Base-by-base conservation (phyloP, 2,888 invertebrate genomes). In the Helobdella robusta region DNA sequence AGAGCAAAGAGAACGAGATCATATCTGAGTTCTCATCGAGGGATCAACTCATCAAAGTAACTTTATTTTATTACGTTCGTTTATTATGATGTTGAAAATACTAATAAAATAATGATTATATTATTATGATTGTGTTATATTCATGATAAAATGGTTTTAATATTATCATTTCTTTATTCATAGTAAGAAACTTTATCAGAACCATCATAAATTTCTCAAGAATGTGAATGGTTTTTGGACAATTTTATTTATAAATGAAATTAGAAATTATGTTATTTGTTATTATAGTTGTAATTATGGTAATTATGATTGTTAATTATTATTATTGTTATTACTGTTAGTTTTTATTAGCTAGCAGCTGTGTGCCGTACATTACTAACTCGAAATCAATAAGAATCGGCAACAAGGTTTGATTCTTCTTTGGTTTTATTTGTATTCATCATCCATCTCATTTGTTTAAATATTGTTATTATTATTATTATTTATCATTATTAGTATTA, bases 321-420 rank as follows among this genome's bases (percentile, higher is more conserved):
- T n/a, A n/a, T n/a, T n/a, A n/a, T n/a, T n/a, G n/a, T n/a, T n/a
- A n/a, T 30, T 56, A 30, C 2, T 52, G 28, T 4, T 18, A 56
- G 56, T 56, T 30, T 28, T 18, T 56, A n/a, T 56, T 56, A 28
- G 56, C 56, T 5, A 56, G 56, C 56, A 56, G 56, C 28, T 56
- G 56, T 32, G 8, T 56, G n/a, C 56, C 56, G 20, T n/a, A 4
- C 28, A 56, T 56, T 28, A 56, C 56, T 2, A 28, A 28, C 8
- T n/a, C 56, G n/a, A n/a, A 28, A n/a, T 56, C 56, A 28, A 30
- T 56, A 56, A 56, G n/a, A 1, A 56, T 56, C 11, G 56, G 56
- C 4, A 30, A 56, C 56, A 56, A 56, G 32, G 56, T 56, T n/a
- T 8, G 32, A 30, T 56, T 56, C n/a, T 56, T 48, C n/a, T n/a